phyloP scores from a whole-genome alignment of 2,888 invertebrate genomes.

The Aradus depressus region DNA sequence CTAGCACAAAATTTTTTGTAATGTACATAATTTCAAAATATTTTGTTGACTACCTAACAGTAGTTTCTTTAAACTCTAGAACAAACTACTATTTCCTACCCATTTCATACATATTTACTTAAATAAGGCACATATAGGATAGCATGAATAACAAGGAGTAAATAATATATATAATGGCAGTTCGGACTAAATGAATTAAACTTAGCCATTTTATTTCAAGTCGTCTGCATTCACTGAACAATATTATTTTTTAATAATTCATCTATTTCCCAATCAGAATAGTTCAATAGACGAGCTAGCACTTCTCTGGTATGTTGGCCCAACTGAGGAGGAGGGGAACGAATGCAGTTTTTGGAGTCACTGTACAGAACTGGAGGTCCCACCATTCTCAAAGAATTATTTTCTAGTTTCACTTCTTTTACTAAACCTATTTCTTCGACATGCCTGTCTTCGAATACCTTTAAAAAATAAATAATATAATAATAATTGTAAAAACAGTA shows the following conservation, averaged over 20 bases:
- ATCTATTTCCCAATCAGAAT: constrained; percentile 48
- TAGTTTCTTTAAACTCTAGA: too few species aligned
- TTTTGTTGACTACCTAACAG: too few species aligned
- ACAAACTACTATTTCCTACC: too few species aligned
- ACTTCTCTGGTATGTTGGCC: constrained; percentile 81
- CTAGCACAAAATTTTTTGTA: too few species aligned
- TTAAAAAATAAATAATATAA: not conserved
- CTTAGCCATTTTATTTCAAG: too few species aligned
- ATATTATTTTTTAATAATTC: constrained; percentile 36
- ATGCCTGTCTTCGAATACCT: constrained; percentile 81
- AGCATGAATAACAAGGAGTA: too few species aligned
- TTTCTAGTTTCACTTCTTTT: constrained; percentile 55
- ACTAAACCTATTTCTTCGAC: constrained; percentile 61
- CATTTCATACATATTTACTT: too few species aligned
- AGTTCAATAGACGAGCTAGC: constrained; percentile 53
- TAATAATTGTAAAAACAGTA: constrained; percentile 8
- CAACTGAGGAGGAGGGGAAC: constrained; percentile 66
- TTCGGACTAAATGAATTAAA: too few species aligned
- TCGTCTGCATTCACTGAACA: constrained; percentile 23
- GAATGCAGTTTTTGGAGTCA: constrained; percentile 54
- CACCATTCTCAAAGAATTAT: constrained; percentile 62
- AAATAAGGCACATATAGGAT: too few species aligned
- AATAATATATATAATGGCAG: too few species aligned
- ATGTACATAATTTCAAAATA: too few species aligned
- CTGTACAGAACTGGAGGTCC: constrained; percentile 80